These are phyloP conservation scores for Pyrocephalus nanus DNA, from an alignment of 2,797 vertebrate genomes.

Conservation along the genomic window DNA sequence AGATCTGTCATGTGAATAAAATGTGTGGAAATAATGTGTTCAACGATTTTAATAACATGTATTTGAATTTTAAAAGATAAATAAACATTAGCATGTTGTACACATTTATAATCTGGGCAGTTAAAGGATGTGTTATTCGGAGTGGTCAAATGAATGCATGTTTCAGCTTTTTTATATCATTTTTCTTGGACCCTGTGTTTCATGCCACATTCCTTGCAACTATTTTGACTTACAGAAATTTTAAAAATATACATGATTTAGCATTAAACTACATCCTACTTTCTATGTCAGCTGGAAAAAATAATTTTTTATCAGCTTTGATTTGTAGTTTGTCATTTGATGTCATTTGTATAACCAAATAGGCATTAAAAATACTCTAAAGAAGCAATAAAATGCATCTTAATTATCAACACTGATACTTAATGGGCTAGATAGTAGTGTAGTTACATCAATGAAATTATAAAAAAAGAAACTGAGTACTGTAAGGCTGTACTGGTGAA, in stretches of 20 bases:
- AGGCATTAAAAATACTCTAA: background rate
- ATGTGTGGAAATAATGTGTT: background rate
- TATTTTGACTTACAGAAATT: conserved; percentile 15
- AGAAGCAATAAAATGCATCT: background rate
- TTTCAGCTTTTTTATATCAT: conserved; percentile 24
- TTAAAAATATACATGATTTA: background rate
- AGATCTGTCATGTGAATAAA: conserved; percentile 13
- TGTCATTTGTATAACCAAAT: background rate
- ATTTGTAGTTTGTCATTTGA: background rate
- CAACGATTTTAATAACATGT: conserved; percentile 39
- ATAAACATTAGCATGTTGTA: conserved; percentile 21
- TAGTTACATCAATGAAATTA: background rate
- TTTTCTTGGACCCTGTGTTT: conserved; percentile 24
- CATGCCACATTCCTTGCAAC: conserved; percentile 12
- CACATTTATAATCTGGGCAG: conserved; percentile 15
- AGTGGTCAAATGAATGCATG: conserved; percentile 34
- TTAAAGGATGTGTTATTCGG: background rate
- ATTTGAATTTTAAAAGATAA: conserved; percentile 45
- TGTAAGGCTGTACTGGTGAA: background rate
- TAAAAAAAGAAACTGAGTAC: background rate
- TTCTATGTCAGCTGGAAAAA: background rate
- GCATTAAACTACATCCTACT: background rate
- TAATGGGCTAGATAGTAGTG: background rate
- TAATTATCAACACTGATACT: background rate
- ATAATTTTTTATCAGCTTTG: background rate